A percentile compares a stretch with the other conserved stretches of the same genome.
These are phyloP conservation scores for Isotomurus palustris DNA, from an alignment of 2,888 invertebrate species.

Conservation along the genomic window DNA sequence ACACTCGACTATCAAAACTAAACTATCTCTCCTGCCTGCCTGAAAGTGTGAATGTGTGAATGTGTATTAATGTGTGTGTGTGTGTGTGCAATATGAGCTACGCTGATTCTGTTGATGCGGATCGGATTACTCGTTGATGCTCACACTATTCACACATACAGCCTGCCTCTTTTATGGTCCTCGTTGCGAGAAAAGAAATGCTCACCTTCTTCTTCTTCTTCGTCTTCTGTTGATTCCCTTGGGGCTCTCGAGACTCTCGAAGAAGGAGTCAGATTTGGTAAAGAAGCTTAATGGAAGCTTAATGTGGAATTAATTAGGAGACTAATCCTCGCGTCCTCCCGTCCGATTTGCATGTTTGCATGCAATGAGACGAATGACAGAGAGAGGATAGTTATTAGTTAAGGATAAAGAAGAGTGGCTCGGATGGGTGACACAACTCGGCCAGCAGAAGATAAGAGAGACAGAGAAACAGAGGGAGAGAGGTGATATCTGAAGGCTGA, in stretches of 20 bases:
- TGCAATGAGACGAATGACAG: slow-evolving; percentile 12
- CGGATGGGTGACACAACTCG: too few species aligned
- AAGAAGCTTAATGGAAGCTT: slow-evolving; percentile 17
- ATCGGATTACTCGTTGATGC: too few species aligned
- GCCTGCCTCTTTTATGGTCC: too few species aligned
- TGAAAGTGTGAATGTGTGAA: too few species aligned
- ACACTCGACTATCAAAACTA: too few species aligned
- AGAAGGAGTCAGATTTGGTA: slow-evolving; percentile 3
- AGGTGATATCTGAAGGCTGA: slow-evolving; percentile 19
- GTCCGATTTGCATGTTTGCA: slow-evolving; percentile 4
- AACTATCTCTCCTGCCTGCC: too few species aligned
- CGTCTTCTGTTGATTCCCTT: too few species aligned
- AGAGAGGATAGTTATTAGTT: not conserved
- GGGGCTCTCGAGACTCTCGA: too few species aligned
- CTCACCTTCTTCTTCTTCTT: too few species aligned
- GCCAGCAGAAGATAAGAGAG: too few species aligned
- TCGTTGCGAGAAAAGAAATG: too few species aligned
- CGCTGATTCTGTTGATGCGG: not conserved
- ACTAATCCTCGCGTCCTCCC: not conserved
- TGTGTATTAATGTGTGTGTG: not conserved
- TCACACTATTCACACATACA: too few species aligned
- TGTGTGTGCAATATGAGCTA: not conserved
- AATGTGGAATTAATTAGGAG: slow-evolving; percentile 11
- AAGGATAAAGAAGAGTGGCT: not conserved
- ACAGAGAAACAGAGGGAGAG: not conserved